A percentile compares a stretch with the other conserved stretches of the same genome.
Conservation (phyloP, 2,797 vertebrate genomes). For the Takifugu rubripes region DNA sequence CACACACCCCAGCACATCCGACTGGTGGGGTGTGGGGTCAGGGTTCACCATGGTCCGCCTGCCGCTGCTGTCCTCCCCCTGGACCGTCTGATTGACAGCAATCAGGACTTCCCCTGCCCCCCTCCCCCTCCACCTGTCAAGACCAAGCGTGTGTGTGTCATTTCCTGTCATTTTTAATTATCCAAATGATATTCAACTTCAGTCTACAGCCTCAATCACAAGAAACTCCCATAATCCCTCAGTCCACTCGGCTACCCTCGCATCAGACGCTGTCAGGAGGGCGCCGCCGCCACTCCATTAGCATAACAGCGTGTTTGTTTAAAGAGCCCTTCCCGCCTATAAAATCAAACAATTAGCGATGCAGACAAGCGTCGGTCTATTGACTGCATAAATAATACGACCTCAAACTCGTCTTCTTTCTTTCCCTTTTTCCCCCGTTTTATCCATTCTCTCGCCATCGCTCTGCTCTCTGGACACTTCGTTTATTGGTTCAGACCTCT, state of each 20-base stretch:
- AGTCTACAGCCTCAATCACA: neutral
- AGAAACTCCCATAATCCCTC: conserved; percentile 40
- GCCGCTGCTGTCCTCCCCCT: conserved; percentile 85
- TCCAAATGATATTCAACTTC: conserved; percentile 96
- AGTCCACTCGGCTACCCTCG: conserved; percentile 16
- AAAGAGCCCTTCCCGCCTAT: conserved; percentile 86
- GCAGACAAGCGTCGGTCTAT: conserved; percentile 89
- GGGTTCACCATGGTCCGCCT: conserved; percentile 85
- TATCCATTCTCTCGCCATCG: conserved; percentile 1
- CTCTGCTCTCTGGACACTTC: conserved; percentile 31
- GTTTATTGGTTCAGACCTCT: conserved; percentile 37
- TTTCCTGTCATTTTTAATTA: conserved; percentile 99
- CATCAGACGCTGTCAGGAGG: conserved; percentile 84
- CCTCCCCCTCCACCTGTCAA: conserved; percentile 39
- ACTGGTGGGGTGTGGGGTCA: conserved; percentile 74
- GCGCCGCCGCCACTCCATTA: conserved; percentile 80
- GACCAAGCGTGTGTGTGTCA: conserved; percentile 48
- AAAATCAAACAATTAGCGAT: conserved; percentile 99
- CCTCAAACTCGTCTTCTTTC: conserved; percentile 16
- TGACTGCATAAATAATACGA: conserved; percentile 94
- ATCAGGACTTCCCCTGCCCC: conserved; percentile 77
- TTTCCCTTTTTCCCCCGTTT: conserved; percentile 1
- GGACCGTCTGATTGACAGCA: conserved; percentile 97
- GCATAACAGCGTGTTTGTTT: conserved; percentile 98
- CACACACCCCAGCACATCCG: conserved; percentile 26